phyloP scores from a whole-genome alignment of 2,888 invertebrate species.

The Drosophila austrosaltans region DNA sequence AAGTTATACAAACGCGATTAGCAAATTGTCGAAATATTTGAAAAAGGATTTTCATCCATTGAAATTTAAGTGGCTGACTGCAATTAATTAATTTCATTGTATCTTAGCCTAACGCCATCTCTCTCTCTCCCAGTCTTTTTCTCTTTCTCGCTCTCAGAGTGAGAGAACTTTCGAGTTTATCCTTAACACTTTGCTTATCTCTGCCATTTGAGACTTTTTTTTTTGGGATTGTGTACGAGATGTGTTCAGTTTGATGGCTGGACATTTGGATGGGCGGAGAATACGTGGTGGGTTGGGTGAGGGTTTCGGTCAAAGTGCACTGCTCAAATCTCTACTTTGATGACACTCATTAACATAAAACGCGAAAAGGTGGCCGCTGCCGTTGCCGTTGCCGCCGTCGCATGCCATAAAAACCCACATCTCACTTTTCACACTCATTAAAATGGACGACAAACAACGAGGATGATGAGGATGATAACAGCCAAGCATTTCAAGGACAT shows the following conservation, averaged over 20 bases:
- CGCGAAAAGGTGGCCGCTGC: slow-evolving; percentile 58
- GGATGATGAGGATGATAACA: slow-evolving; percentile 45
- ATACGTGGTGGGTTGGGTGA: slow-evolving; percentile 29
- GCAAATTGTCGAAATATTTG: slow-evolving; percentile 28
- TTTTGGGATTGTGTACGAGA: not conserved
- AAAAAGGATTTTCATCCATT: slow-evolving; percentile 51
- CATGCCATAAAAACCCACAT: slow-evolving; percentile 60
- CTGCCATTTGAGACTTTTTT: slow-evolving; percentile 35
- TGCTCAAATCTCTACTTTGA: slow-evolving; percentile 63
- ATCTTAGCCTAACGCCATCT: not conserved
- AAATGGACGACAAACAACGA: slow-evolving; percentile 49
- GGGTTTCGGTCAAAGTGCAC: slow-evolving; percentile 46
- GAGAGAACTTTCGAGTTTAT: slow-evolving; percentile 18
- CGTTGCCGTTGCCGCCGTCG: slow-evolving; percentile 7
- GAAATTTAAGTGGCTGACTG: slow-evolving; percentile 70
- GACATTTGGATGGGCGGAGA: not conserved
- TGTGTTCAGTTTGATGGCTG: slow-evolving; percentile 1
- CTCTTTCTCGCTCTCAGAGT: no score
- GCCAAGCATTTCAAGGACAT: slow-evolving; percentile 51
- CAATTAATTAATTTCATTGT: slow-evolving; percentile 70
- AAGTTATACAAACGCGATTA: slow-evolving; percentile 67
- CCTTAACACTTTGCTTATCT: slow-evolving; percentile 15
- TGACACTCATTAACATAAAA: slow-evolving; percentile 77
- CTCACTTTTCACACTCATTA: slow-evolving; percentile 78
- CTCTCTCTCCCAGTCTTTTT: not conserved